phyloP scores from a whole-genome alignment of 30 jellyfish, hydroid and myxozoan genomes.

The Turritopsis dohrnii region DNA sequence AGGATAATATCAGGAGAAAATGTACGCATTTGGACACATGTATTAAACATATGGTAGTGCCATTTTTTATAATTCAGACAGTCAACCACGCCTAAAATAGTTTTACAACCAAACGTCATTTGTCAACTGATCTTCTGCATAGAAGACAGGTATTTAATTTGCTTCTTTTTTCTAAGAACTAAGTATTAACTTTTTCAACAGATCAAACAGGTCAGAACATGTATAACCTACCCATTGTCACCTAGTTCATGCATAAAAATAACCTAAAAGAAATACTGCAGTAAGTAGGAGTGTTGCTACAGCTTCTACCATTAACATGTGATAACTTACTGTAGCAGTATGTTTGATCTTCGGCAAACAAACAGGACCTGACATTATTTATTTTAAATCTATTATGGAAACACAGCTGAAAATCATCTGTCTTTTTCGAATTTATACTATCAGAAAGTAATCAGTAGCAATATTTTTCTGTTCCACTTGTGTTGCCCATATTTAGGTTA shows the following conservation, averaged over 20 bases:
- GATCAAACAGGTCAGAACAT: not conserved
- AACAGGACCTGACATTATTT: slow-evolving; percentile 60
- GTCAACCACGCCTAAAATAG: slow-evolving; percentile 78
- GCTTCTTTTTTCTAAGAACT: not conserved
- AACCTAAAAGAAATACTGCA: slow-evolving; percentile 43
- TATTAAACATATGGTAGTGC: slow-evolving; percentile 76
- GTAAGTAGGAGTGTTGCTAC: not conserved
- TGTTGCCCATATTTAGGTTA: no score
- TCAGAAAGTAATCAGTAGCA: no score
- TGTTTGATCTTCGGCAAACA: slow-evolving; percentile 58
- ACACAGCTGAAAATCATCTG: no score
- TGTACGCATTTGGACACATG: slow-evolving; percentile 95
- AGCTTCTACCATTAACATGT: not conserved
- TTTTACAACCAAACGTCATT: not conserved
- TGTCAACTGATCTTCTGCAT: not conserved
- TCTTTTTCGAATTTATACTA: no score
- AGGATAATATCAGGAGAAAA: not conserved
- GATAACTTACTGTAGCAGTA: slow-evolving; percentile 70
- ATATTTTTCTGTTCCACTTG: no score
- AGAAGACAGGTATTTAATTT: not conserved
- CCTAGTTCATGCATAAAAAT: slow-evolving; percentile 83
- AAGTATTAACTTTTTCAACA: not conserved
- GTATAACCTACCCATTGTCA: slow-evolving; percentile 64
- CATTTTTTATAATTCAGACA: slow-evolving; percentile 54
- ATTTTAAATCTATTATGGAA: not conserved